Evolutionary conservation across 1,140 invertebrate species (phyloP).

Genomic region (Spodoptera litura): DNA sequence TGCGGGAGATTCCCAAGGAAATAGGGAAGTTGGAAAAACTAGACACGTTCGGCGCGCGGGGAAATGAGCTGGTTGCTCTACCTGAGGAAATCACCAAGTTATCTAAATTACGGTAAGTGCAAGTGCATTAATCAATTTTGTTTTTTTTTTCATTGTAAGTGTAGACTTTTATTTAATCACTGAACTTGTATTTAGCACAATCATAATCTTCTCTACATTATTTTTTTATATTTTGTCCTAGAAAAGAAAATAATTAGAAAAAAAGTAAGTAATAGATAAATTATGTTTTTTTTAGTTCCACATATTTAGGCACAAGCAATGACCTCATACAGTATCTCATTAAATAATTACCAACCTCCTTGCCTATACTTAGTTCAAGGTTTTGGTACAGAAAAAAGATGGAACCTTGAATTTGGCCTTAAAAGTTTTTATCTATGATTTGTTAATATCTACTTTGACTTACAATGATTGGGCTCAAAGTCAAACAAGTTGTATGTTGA

Average conservation of each 20-base stretch:
- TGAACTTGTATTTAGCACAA: no score
- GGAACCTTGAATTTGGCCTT: conserved; percentile 28
- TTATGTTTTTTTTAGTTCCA: no score
- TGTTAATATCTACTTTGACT: neutral
- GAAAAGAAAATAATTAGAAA: no score
- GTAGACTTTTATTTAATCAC: no score
- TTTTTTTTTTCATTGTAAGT: no score
- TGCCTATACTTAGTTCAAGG: conserved; percentile 3
- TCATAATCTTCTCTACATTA: no score
- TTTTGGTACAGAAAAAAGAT: neutral
- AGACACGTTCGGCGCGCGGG: conserved; percentile 89
- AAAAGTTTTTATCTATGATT: conserved; percentile 9
- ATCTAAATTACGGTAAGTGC: conserved; percentile 81
- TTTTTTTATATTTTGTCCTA: no score
- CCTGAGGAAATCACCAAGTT: conserved; percentile 85
- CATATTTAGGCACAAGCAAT: neutral
- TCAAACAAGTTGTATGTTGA: neutral
- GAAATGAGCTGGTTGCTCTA: conserved; percentile 87
- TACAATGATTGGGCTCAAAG: neutral
- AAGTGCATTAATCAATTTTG: no score
- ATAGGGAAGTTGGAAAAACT: conserved; percentile 90
- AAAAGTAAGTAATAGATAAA: no score
- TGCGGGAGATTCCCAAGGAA: conserved; percentile 88
- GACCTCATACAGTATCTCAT: conserved; percentile 1
- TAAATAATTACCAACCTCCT: neutral